Evolutionary conservation across 2,797 vertebrate species (phyloP), one percentile per base, ranked within the genome.

Genomic region (Menidia menidia): DNA sequence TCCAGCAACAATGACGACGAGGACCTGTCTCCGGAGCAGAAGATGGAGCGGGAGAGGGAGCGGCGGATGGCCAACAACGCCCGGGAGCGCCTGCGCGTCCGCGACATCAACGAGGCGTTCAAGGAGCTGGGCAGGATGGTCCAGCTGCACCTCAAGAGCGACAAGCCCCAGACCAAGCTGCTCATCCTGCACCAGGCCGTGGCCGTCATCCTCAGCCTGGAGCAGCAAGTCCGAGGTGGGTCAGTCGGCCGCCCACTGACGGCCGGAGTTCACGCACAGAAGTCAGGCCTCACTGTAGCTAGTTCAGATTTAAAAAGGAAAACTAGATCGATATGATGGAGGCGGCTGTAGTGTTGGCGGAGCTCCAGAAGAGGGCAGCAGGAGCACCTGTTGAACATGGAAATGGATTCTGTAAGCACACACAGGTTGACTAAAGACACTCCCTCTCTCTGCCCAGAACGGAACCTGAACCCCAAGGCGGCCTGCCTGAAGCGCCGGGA

Each of bases 61-160:
- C 88, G 97, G 56, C 81, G 97, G 51, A 99, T 99, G 97, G 97
- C 97, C 14, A 99, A 99, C 88, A 99, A 99, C 0, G 97, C 97
- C 0, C 95, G 97, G 0, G 97, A 99, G 70, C 96, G 97, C 2
- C 95, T 99, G 77, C 96, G 97, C 0, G 97, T 98, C 60, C 95
- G 97, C 0, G 97, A 99, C 92, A 99, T 99, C 90, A 99, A 98
- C 7, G 97, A 99, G 92, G 97, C 97, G 4, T 99, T 99, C 90
- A 99, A 99, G 88, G 97, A 99, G 91, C 89, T 99, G 11, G 97
- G 97, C 72, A 93, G 96, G 64, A 99, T 99, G 97, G 97, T 98
- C 56, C 97, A 99, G 89, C 95, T 99, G 61, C 97, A 99, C 82
- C 95, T 99, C 68, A 99, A 98, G 94, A 98, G 97, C 1, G 97